Evolutionary conservation across 2,797 vertebrate species (phyloP), one percentile per base, ranked within the genome.

Genomic region (Periophthalmus magnuspinnatus): DNA sequence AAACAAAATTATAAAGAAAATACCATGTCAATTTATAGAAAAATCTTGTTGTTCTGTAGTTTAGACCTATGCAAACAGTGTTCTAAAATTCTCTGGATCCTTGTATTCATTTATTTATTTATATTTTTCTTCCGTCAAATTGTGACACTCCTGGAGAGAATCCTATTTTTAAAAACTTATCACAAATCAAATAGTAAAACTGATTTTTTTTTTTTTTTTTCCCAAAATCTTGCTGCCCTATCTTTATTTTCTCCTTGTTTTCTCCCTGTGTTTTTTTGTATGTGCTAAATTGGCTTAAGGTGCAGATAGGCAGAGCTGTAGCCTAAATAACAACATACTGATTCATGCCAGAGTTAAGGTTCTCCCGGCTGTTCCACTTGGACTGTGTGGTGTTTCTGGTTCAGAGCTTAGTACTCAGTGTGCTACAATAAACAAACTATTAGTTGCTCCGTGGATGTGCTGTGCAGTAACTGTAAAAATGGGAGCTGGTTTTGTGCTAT

Each of bases 211-310:
- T 5, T 41, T 41, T 41, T 45, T 45, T 45, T 14, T 5, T 1
- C 38, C 38, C 38, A 13, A 41, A 41, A 41, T 41, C 38, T 41
- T 41, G 3, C 10, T 41, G 38, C 38, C 10, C 38, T 16, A 16
- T 45, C 0, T 45, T 45, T 1, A 81, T 76, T 76, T 82, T 71
- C 50, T 41, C 59, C 17, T 64, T 68, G 1, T 19, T 58, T 33
- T 14, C 32, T 34, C n/a, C 32, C 17, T 55, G 59, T 75, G 56
- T 82, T 69, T 74, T 63, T 69, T 76, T 86, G 52, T 32, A 47
- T 72, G 63, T 13, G 41, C 58, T 68, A 24, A 70, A 70, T 67
- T 48, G 28, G 61, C 69, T 81, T 33, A 24, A 63, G 70, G 70
- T 82, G 57, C 68, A 78, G 55, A 7, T 76, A 56, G 69, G 60